Evolutionary conservation across 2,797 vertebrate species (phyloP), one percentile per base, ranked within the genome.

Genomic region (Natrix natrix): DNA sequence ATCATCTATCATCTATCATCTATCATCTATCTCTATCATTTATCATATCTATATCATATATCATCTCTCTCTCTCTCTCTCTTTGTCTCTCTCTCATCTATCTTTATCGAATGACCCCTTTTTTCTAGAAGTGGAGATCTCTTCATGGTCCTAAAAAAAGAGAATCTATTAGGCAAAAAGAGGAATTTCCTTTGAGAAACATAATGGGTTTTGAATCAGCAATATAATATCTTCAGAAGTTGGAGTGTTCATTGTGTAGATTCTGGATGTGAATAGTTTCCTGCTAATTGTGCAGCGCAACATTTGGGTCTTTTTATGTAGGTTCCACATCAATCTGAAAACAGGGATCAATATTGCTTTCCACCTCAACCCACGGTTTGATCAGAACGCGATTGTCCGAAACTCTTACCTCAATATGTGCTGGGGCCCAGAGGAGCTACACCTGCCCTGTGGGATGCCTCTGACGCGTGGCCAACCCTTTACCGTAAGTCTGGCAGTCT

Each of bases 251-350:
- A 0, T 26, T 7, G 52, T 22, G 12, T 13, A 1, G 0, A 52
- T 86, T 86, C 37, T n/a, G 74, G 28, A 28, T 57, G 56, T 6
- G 14, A 14, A 12, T 26, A 0, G 26, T 87, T 14, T 26, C 55
- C 57, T 37, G 12, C 4, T 55, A 11, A 55, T 54, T 20, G 4
- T 16, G 5, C 1, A 8, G 3, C 0, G 0, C 3, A 2, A 5
- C 66, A 10, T 56, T 17, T 16, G 2, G 4, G 10, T 32, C 16
- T 48, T 54, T n/a, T 37, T 11, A 17, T 43, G 37, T 93, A 97
- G 97, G 91, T 97, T 98, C 92, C 69, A 96, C 28, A 92, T 98
- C 92, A 97, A 97, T 86, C 92, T 98, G 93, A 95, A 94, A 28
- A 95, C 89, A 0, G 88, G 94, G 5, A 83, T 8, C 11, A 89